Conservation (phyloP, 1,140 invertebrate genomes). For the Heliothis subflexa region DNA sequence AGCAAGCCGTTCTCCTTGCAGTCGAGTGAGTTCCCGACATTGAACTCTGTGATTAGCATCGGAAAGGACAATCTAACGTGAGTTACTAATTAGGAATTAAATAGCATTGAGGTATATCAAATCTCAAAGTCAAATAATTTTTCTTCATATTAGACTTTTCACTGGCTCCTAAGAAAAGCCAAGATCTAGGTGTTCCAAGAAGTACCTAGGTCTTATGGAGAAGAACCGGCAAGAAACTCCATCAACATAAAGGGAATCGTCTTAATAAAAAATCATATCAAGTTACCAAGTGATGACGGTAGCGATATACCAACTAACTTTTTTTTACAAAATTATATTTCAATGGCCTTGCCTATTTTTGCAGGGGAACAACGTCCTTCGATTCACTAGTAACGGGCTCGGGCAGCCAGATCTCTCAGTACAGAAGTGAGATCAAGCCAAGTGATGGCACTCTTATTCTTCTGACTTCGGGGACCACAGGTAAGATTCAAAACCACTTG, state of each 20-base stretch:
- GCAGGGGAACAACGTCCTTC: slow-evolving; percentile 88
- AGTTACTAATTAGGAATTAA: slow-evolving; percentile 57
- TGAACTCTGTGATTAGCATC: slow-evolving; percentile 87
- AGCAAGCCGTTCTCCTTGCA: slow-evolving; percentile 74
- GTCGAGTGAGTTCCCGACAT: slow-evolving; percentile 75
- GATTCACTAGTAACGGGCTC: slow-evolving; percentile 83
- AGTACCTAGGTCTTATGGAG: no score
- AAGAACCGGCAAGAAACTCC: no score
- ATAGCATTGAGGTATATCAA: no score
- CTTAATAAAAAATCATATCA: no score
- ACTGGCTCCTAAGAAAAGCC: no score
- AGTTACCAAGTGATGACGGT: no score
- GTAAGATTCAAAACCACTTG: slow-evolving; percentile 60
- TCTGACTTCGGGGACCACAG: slow-evolving; percentile 93
- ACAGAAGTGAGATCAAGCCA: slow-evolving; percentile 86
- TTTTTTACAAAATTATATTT: no score
- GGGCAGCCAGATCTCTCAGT: slow-evolving; percentile 62
- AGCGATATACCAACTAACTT: no score
- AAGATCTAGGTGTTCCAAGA: no score
- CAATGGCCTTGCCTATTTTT: slow-evolving; percentile 55
- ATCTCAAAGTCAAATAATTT: no score
- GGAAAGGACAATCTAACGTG: slow-evolving; percentile 86
- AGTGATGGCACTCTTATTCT: slow-evolving; percentile 92
- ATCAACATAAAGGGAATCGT: no score
- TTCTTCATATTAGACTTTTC: no score